Evolutionary conservation across 2,797 vertebrate species (phyloP).

Genomic region (Alosa sapidissima): DNA sequence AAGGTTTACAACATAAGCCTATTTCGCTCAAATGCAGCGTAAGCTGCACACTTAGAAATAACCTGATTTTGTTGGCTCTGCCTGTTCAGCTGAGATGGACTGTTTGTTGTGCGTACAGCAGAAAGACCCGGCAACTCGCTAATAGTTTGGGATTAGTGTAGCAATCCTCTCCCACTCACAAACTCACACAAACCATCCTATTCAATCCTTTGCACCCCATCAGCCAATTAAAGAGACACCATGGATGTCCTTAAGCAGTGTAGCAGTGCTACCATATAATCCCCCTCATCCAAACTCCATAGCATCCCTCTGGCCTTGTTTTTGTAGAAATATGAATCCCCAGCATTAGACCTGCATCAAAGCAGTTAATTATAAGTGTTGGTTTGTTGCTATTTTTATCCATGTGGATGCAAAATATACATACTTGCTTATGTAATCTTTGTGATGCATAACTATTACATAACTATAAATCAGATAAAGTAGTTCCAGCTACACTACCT

Average conservation of each 20-base stretch:
- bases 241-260: constrained; percentile 4
- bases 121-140: neutral
- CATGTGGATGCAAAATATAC: constrained; percentile 11
- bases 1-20: neutral
- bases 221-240: constrained; percentile 7
- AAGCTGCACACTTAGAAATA: constrained; percentile 3
- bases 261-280: neutral
- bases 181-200: neutral
- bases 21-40: neutral
- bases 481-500: neutral
- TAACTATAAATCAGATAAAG: constrained; percentile 20
- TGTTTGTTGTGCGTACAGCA: neutral
- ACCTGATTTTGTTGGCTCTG: neutral
- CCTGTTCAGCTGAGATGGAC: neutral
- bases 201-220: neutral
- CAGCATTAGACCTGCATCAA: neutral
- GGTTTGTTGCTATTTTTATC: constrained; percentile 8
- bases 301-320: neutral
- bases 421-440: constrained; percentile 18
- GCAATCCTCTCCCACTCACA: constrained; percentile 21
- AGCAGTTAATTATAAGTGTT: constrained; percentile 16
- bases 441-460: neutral
- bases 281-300: neutral
- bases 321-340: neutral
- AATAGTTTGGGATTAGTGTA: constrained; percentile 16